Evolutionary conservation across 2,797 vertebrate genomes (phyloP).

Genomic region (Bufotes viridis): DNA sequence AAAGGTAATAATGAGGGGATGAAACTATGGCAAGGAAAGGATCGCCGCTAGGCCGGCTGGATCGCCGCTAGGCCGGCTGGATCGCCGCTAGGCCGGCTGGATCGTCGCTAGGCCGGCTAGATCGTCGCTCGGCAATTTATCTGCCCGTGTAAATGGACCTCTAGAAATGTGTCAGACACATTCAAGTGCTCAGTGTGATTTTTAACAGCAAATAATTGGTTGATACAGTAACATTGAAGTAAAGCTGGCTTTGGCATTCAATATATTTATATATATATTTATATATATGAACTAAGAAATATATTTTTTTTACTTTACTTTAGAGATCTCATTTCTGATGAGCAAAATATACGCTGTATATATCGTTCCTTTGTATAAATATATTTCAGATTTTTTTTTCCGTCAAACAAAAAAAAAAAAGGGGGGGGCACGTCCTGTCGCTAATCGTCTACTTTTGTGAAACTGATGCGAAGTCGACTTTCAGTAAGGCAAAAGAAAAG

Average conservation of each 20-base stretch:
- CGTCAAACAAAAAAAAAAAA: conserved; percentile 33
- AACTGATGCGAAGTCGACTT: conserved; percentile 46
- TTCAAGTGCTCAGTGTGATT: conserved; percentile 22
- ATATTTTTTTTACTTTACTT: conserved; percentile 47
- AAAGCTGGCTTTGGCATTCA: conserved; percentile 58
- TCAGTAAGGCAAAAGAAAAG: conserved; percentile 57
- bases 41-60: too few species aligned
- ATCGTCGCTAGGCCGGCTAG: too few species aligned
- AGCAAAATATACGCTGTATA: conserved; percentile 60
- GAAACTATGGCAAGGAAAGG: too few species aligned
- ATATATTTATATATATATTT: conserved; percentile 46
- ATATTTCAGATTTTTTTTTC: conserved; percentile 51
- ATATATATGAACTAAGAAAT: conserved; percentile 58
- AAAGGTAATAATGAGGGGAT: too few species aligned
- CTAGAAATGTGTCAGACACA: conserved; percentile 6
- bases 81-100: too few species aligned
- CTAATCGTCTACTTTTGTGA: conserved; percentile 33
- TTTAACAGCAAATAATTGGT: conserved; percentile 22
- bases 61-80: too few species aligned
- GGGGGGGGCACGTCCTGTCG: conserved; percentile 23
- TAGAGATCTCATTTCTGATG: conserved; percentile 48
- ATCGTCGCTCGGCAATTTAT: too few species aligned
- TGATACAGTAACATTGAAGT: conserved; percentile 40
- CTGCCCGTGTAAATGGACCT: too few species aligned
- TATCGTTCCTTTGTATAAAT: conserved; percentile 57